phyloP scores from a whole-genome alignment of 2,888 invertebrate species.

The Schizaphis graminum region DNA sequence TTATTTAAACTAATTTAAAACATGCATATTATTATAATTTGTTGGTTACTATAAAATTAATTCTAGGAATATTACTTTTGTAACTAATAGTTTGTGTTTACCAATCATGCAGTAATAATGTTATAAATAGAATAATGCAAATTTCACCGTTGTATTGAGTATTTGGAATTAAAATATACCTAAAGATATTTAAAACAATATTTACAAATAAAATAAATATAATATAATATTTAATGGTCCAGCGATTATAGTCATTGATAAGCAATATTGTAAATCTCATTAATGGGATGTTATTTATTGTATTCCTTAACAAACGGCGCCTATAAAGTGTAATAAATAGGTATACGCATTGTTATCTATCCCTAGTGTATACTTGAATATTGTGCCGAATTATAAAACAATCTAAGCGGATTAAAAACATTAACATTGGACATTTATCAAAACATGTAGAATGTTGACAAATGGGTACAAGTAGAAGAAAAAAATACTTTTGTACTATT shows the following conservation, averaged over 20 bases:
- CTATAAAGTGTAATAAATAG: not conserved
- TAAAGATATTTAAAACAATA: not conserved
- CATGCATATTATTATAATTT: not conserved
- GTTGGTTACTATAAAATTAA: not conserved
- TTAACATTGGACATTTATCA: not conserved
- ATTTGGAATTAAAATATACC: not conserved
- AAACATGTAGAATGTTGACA: not conserved
- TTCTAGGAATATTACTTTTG: not conserved
- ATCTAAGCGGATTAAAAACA: not conserved
- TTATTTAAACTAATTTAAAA: not conserved
- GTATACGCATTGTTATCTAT: not conserved
- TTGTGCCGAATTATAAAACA: not conserved
- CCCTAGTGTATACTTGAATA: not conserved
- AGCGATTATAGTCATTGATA: not conserved
- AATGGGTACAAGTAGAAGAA: not conserved
- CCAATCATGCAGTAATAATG: not conserved
- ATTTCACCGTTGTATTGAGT: not conserved
- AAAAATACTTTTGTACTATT: not conserved
- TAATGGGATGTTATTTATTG: not conserved
- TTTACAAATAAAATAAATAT: not conserved
- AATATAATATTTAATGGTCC: not conserved
- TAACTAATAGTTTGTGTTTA: not conserved
- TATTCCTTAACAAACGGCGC: not conserved
- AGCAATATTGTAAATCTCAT: not conserved
- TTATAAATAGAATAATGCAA: not conserved